phyloP scores from a whole-genome alignment of 2,888 invertebrate species.

The Brassicogethes aeneus region DNA sequence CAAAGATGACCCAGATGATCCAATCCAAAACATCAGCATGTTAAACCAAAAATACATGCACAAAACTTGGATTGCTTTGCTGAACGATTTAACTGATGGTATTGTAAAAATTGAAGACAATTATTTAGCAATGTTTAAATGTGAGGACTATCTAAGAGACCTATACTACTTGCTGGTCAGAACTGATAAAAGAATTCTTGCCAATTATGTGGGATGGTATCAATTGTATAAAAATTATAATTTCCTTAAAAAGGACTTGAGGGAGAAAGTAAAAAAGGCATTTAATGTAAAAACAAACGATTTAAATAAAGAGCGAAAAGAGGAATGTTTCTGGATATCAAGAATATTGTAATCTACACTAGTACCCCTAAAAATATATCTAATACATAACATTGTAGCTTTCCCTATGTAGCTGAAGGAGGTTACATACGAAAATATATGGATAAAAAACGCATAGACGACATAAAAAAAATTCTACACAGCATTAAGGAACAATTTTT shows the following conservation, averaged over 20 bases:
- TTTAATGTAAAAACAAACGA: too few species aligned
- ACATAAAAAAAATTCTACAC: constrained; percentile 20
- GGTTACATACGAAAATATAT: constrained; percentile 24
- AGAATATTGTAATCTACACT: constrained; percentile 21
- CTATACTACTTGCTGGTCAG: constrained; percentile 20
- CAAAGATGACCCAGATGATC: background rate
- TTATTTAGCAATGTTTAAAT: constrained; percentile 20
- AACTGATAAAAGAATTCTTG: constrained; percentile 25
- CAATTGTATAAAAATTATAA: constrained; percentile 9
- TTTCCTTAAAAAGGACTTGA: too few species aligned
- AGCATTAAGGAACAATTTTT: constrained; percentile 21
- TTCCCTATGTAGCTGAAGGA: constrained; percentile 24
- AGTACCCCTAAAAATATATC: too few species aligned
- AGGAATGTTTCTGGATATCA: constrained; percentile 20
- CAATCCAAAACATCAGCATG: constrained; percentile 12
- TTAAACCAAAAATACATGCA: constrained; percentile 17
- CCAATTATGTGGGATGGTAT: constrained; percentile 29
- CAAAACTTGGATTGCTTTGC: constrained; percentile 26
- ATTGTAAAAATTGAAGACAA: constrained; percentile 16
- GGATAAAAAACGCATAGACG: constrained; percentile 13
- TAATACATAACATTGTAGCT: constrained; percentile 15
- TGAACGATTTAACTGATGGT: constrained; percentile 21
- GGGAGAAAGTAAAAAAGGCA: too few species aligned
- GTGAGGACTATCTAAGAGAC: constrained; percentile 20
- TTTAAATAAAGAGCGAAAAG: constrained; percentile 12